Base-by-base conservation (phyloP, 2,888 invertebrate species). In the Habrosyne pyritoides region DNA sequence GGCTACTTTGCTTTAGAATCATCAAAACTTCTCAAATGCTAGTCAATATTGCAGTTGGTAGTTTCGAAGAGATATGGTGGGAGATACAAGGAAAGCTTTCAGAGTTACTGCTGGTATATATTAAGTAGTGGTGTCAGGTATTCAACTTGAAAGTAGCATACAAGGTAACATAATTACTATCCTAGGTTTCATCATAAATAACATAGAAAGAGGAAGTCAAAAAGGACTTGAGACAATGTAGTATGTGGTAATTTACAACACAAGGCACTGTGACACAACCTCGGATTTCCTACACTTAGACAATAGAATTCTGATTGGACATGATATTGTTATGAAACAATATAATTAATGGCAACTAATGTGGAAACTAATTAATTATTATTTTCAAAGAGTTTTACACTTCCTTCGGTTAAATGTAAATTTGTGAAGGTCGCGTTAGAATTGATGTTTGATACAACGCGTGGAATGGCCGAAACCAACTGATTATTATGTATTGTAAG, bases 241-340 rank as follows among this genome's bases (percentile, higher is more conserved):
- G 1, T 47, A 21, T 47, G 10, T 21, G 24, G 6, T 21, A 22
- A 24, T 21, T 48, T 22, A 8, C 24, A 22, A 48, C 12, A 48
- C n/a, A 22, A 24, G 33, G 4, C 47, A 24, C 12, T 48, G 47
- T 22, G 24, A 14, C 24, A 28, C 30, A 50, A 30, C 28, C 30
- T 47, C 47, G 47, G 47, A 47, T 47, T 53, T 42, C 24, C 46
- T 36, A 21, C 24, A 53, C 24, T 47, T 12, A 26, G 21, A 30
- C 48, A 53, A 54, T 54, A 52, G 50, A 54, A 52, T 21, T 8
- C 10, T 50, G 53, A 54, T 54, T 57, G 49, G 52, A 53, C 52
- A 53, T 53, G 53, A 56, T 50, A 54, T 52, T 52, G 30, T 47
- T 26, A 21, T n/a, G 6, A n/a, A n/a, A 49, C 24, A 49, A 42